Base-by-base conservation (phyloP, 1,140 invertebrate genomes). In the Parapsyche elsis region DNA sequence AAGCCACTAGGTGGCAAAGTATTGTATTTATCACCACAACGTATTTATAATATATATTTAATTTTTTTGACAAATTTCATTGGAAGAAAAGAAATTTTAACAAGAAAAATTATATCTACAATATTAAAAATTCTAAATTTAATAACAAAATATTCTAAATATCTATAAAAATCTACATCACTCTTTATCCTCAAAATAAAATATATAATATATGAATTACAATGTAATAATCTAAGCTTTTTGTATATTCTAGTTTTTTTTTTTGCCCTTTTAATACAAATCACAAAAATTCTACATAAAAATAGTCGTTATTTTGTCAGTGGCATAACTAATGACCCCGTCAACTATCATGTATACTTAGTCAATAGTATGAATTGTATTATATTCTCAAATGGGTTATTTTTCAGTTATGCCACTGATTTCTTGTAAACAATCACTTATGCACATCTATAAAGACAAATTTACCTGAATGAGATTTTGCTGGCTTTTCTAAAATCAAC, bases 401-500 rank as follows among this genome's bases (percentile, higher is more conserved):
- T n/a, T n/a, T n/a, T n/a, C n/a, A 38, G 30, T 7, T 38, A 38
- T 7, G 30, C 30, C 30, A 7, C 30, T 38, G 30, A 38, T 38
- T n/a, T 1, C 30, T 38, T 7, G 30, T 38, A 38, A 7, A 38
- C 30, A 38, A 38, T 38, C 2, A 38, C 1, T 38, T 53, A 14
- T 4, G 49, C 12, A 53, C 16, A 53, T 53, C 12, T 53, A 53
- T 53, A 7, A 38, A 38, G 1, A 7, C 30, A 38, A 38, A 38
- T 38, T 38, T 67, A 67, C 64, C 64, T 67, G 64, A 67, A 24
- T 67, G 21, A 67, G 64, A 67, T 26, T 12, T 26, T 61, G 19
- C 21, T 12, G 19, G 64, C 14, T 67, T 12, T 67, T 67, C 64
- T 67, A 67, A 67, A 67, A 67, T 67, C 64, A 67, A 24, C 19